Conservation (phyloP, 1,140 invertebrate species). For the Globodera ellingtonae region DNA sequence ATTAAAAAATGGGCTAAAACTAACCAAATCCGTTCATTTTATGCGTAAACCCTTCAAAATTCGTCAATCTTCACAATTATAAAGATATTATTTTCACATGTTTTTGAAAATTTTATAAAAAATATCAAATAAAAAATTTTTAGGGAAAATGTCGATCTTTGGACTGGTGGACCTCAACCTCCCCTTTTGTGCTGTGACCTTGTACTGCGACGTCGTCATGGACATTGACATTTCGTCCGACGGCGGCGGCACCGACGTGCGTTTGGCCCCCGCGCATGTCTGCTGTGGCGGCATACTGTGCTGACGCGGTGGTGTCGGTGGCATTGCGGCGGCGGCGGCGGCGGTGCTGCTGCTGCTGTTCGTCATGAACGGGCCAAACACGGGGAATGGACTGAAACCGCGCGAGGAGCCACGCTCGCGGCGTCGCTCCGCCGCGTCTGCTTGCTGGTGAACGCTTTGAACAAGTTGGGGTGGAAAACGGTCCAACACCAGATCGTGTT, state of each 20-base stretch:
- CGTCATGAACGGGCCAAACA: slow-evolving; percentile 15
- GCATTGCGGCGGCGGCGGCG: background rate
- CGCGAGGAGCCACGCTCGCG: background rate
- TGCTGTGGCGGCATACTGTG: background rate
- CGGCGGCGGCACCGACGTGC: background rate
- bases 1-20: too few species aligned
- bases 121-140: too few species aligned
- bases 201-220: slow-evolving; percentile 1
- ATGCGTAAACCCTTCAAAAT: too few species aligned
- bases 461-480: slow-evolving; percentile 22
- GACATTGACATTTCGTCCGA: background rate
- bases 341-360: background rate
- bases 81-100: too few species aligned
- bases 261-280: background rate
- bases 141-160: too few species aligned
- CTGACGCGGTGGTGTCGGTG: background rate
- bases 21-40: too few species aligned
- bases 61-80: too few species aligned
- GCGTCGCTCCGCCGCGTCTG: background rate
- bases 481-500: slow-evolving; percentile 12
- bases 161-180: background rate
- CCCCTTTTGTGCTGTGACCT: background rate
- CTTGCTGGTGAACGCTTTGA: slow-evolving; percentile 9
- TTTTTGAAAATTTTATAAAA: too few species aligned
- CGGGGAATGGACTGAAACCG: slow-evolving; percentile 26